phyloP scores from a whole-genome alignment of 2,797 vertebrate species.

The Argya squamiceps region DNA sequence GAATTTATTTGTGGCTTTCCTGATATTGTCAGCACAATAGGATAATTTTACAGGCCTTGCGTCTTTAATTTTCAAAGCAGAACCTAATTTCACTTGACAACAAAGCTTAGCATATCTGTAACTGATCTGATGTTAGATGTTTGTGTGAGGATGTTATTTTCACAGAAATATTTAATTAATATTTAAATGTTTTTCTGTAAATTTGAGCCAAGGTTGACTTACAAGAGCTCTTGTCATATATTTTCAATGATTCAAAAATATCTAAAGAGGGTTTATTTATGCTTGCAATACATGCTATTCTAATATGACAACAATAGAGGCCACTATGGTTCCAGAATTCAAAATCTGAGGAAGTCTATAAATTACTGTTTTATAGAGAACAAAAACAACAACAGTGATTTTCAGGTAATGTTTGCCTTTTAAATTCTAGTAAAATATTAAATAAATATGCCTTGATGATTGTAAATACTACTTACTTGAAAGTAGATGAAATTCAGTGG shows the following conservation, averaged over 20 bases:
- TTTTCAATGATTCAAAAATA: not conserved
- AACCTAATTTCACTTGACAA: not conserved
- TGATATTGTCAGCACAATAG: not conserved
- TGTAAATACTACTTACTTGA: not conserved
- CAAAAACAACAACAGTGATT: not conserved
- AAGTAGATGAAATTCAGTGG: not conserved
- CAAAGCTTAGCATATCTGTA: not conserved
- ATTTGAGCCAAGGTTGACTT: not conserved
- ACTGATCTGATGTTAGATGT: not conserved
- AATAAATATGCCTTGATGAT: not conserved
- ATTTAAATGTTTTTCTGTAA: not conserved
- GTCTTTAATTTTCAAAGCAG: not conserved
- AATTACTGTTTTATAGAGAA: not conserved
- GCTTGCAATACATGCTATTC: slow-evolving; percentile 46
- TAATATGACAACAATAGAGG: slow-evolving; percentile 74
- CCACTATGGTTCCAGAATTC: slow-evolving; percentile 72
- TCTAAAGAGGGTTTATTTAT: not conserved
- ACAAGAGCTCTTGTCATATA: not conserved
- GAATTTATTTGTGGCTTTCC: not conserved
- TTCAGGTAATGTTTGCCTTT: not conserved
- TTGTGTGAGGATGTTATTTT: not conserved
- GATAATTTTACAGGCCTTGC: not conserved
- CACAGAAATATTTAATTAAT: not conserved
- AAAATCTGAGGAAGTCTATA: not conserved
- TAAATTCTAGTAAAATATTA: slow-evolving; percentile 26